A percentile compares a stretch with the other conserved stretches of the same genome.
Evolutionary conservation across 92 coral and sea anemone genomes (phyloP).

Genomic region (Epizoanthus fatuus): DNA sequence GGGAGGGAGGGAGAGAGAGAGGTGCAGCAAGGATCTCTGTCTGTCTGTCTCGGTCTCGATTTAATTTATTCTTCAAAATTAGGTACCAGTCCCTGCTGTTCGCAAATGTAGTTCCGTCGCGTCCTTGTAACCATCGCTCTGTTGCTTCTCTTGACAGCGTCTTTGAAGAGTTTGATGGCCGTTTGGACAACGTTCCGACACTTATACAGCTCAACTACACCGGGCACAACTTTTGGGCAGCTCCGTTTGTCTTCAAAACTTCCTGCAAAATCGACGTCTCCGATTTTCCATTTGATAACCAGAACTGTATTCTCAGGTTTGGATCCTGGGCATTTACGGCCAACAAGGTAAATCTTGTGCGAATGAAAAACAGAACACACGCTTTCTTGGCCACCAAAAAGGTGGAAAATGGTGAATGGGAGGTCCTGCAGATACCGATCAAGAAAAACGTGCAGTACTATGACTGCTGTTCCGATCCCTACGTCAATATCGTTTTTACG

Average conservation of each 20-base stretch:
- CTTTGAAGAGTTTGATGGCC: constrained; percentile 92
- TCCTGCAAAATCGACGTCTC: constrained; percentile 80
- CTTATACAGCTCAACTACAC: constrained; percentile 60
- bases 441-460: constrained; percentile 45
- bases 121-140: neutral
- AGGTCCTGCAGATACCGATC: constrained; percentile 55
- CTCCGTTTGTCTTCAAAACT: constrained; percentile 88
- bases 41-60: no score
- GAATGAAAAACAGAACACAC: constrained; percentile 18
- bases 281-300: constrained; percentile 85
- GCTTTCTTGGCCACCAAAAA: constrained; percentile 58
- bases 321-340: constrained; percentile 80
- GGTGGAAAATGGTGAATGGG: constrained; percentile 90
- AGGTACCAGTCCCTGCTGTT: no score
- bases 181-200: constrained; percentile 83
- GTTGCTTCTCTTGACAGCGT: constrained; percentile 62
- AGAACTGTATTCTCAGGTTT: constrained; percentile 76
- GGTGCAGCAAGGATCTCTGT: neutral
- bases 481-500: constrained; percentile 74
- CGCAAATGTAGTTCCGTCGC: no score
- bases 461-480: constrained; percentile 71
- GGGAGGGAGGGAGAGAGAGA: neutral
- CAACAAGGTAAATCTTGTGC: constrained; percentile 55
- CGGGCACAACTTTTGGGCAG: constrained; percentile 81
- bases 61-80: no score